phyloP scores from a whole-genome alignment of 1,140 invertebrate genomes.

The Aporrectodea caliginosa region DNA sequence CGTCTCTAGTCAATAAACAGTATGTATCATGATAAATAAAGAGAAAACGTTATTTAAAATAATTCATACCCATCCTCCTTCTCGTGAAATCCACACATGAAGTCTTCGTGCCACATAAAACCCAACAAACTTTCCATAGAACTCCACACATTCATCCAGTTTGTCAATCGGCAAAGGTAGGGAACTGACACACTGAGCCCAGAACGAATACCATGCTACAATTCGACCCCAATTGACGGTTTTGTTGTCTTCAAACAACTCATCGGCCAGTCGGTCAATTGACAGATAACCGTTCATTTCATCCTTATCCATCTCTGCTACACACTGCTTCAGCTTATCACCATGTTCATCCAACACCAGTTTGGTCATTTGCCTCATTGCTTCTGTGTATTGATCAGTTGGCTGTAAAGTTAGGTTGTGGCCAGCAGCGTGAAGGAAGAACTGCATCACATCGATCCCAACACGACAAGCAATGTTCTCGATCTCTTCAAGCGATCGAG shows the following conservation, averaged over 20 bases:
- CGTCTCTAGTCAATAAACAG: too few relatives aligned
- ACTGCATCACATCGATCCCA: background rate
- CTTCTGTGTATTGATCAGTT: background rate
- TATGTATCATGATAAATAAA: too few relatives aligned
- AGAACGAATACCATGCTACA: background rate
- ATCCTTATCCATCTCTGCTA: background rate
- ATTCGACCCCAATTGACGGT: background rate
- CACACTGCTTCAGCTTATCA: background rate
- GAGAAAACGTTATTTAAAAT: too few relatives aligned
- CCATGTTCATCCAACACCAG: background rate
- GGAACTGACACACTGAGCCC: background rate
- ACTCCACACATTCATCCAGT: background rate
- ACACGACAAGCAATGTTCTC: background rate
- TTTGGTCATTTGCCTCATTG: background rate
- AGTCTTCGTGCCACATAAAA: background rate
- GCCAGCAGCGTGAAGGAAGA: background rate
- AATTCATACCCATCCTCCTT: background rate
- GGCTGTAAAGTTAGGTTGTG: background rate
- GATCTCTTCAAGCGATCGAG: background rate
- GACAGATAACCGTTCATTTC: background rate
- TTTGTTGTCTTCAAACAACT: background rate
- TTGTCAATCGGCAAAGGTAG: background rate
- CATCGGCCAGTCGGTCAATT: background rate
- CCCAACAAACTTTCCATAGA: background rate
- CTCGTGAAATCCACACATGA: background rate